Evolutionary conservation across 2,888 invertebrate genomes (phyloP).

Genomic region (Pachydiplax longipennis): DNA sequence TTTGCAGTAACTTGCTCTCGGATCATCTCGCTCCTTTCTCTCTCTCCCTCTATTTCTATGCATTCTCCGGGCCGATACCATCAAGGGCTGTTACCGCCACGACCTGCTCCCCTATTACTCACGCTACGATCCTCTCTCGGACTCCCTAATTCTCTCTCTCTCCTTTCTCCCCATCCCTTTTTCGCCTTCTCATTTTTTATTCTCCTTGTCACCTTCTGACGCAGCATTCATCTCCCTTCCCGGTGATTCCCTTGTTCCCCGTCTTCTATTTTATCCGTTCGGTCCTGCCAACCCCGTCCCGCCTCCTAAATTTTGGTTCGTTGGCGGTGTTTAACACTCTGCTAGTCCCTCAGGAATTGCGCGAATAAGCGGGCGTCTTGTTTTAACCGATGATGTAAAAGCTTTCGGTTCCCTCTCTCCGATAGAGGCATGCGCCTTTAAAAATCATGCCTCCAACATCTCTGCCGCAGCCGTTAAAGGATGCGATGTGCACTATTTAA

Average conservation of each 20-base stretch:
- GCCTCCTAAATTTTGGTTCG: not conserved
- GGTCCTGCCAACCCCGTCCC: not conserved
- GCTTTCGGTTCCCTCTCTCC: not conserved
- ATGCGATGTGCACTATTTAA: too few species aligned
- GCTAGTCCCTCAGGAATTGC: not conserved
- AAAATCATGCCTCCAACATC: too few species aligned
- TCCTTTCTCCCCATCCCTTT: not conserved
- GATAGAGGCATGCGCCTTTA: too few species aligned
- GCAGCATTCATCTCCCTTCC: not conserved
- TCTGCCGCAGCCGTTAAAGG: too few species aligned
- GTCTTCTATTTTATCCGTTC: not conserved
- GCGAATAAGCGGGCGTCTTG: not conserved
- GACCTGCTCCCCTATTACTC: constrained; percentile 9
- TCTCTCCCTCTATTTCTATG: not conserved
- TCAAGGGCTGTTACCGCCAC: constrained; percentile 27
- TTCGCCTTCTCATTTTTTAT: not conserved
- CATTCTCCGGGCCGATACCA: constrained; percentile 13
- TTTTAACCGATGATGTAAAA: not conserved
- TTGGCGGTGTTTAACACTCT: not conserved
- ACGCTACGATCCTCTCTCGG: not conserved
- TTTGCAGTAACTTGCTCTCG: not conserved
- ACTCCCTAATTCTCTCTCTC: not conserved
- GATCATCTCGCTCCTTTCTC: not conserved
- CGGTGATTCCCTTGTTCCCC: not conserved
- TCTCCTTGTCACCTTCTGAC: not conserved